Percentiles rank a stretch among this genome's conserved stretches.
Conservation (phyloP, 2,113 vertebrate species). For the Chlorodrepanis virens region DNA sequence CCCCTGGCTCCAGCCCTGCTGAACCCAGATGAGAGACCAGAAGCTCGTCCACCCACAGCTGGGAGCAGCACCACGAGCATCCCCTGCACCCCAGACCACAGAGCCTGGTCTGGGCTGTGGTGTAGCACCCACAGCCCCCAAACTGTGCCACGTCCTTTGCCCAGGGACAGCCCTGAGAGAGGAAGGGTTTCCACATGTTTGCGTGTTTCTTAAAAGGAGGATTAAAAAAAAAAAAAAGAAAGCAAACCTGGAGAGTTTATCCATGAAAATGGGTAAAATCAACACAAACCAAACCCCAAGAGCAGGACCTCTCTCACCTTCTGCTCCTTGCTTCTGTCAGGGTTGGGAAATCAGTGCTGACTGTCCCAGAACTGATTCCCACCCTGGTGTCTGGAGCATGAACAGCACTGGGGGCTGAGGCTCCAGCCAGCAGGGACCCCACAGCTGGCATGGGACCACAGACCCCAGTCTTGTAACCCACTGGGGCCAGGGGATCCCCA, state of each 20-base stretch:
- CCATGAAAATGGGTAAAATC: not conserved
- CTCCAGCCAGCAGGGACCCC: not conserved
- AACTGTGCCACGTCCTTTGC: not conserved
- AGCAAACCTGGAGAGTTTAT: not conserved
- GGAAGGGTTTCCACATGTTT: not conserved
- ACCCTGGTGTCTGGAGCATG: not conserved
- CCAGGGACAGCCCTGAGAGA: not conserved
- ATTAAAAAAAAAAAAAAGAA: accelerated
- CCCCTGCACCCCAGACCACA: not conserved
- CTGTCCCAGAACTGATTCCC: not conserved
- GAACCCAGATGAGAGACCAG: not conserved
- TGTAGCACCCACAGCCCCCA: accelerated
- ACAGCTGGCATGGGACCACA: accelerated
- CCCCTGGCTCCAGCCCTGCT: not conserved
- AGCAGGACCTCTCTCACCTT: not conserved
- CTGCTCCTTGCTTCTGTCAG: not conserved
- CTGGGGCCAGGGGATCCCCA: not conserved
- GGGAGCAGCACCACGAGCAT: not conserved
- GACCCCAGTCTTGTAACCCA: accelerated
- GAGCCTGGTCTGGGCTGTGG: not conserved
- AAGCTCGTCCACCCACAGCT: too few species aligned
- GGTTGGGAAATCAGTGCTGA: not conserved
- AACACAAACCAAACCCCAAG: not conserved
- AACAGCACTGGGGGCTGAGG: not conserved
- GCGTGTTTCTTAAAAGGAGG: accelerated